Evolutionary conservation across 2,113 vertebrate genomes (phyloP).

Genomic region (Corythaeola cristata): DNA sequence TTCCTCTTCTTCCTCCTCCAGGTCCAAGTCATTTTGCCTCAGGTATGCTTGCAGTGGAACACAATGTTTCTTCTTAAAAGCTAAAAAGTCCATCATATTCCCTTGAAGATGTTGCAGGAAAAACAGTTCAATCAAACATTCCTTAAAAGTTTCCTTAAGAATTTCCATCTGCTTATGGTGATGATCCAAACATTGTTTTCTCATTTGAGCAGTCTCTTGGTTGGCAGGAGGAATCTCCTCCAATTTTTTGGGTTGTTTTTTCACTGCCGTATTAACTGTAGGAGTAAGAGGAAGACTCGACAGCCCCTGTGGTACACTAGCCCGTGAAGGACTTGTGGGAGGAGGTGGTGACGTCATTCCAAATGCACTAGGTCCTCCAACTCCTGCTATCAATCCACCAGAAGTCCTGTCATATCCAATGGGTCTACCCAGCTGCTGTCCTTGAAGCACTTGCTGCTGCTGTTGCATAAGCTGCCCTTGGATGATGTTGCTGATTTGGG

Average conservation of each 20-base stretch:
- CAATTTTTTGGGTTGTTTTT: slow-evolving; percentile 87
- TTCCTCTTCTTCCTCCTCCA: slow-evolving; percentile 95
- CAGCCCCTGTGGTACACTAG: slow-evolving; percentile 79
- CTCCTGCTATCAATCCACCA: slow-evolving; percentile 79
- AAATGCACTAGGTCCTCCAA: slow-evolving; percentile 80
- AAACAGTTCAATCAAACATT: slow-evolving; percentile 93
- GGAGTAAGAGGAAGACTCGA: slow-evolving; percentile 81
- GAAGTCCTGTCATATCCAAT: slow-evolving; percentile 84
- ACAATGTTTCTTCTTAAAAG: slow-evolving; percentile 96
- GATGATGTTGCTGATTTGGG: slow-evolving; percentile 93
- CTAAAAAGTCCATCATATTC: slow-evolving; percentile 98
- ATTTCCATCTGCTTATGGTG: slow-evolving; percentile 89
- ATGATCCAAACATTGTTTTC: slow-evolving; percentile 93
- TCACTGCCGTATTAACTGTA: slow-evolving; percentile 72
- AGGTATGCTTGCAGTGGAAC: slow-evolving; percentile 91
- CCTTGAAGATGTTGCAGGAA: slow-evolving; percentile 97
- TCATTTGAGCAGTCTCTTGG: slow-evolving; percentile 88
- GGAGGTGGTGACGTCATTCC: slow-evolving; percentile 85
- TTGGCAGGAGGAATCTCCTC: slow-evolving; percentile 93
- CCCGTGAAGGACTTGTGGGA: slow-evolving; percentile 89
- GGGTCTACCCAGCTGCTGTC: slow-evolving; percentile 72
- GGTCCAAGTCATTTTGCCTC: slow-evolving; percentile 93
- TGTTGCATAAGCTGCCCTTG: slow-evolving; percentile 86
- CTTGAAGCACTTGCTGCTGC: slow-evolving; percentile 76
- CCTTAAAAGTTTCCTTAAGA: slow-evolving; percentile 90